These are phyloP conservation scores for Saccopteryx bilineata DNA, from an alignment of 2,113 vertebrate species.

Conservation along the genomic window DNA sequence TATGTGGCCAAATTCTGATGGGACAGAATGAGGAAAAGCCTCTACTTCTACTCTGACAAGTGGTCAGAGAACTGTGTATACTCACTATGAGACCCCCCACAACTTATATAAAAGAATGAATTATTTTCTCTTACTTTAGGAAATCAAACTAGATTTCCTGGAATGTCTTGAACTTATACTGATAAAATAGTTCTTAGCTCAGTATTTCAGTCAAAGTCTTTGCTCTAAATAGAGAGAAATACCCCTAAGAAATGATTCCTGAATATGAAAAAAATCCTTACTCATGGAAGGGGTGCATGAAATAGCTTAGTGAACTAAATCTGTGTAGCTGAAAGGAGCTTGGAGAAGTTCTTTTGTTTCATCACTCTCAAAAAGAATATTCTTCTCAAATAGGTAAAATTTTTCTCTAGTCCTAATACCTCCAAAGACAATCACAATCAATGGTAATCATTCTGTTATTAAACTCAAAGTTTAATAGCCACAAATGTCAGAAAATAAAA, in stretches of 20 bases:
- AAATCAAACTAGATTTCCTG: background rate
- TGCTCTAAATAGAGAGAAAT: background rate
- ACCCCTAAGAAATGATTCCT: background rate
- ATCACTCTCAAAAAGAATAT: background rate
- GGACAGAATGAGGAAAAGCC: background rate
- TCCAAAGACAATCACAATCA: background rate
- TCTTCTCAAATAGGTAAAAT: background rate
- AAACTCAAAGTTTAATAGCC: background rate
- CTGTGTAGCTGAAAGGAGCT: background rate
- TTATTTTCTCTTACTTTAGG: constrained; percentile 23
- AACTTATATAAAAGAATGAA: background rate
- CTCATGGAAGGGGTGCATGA: background rate
- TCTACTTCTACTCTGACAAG: background rate
- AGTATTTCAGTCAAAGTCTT: background rate
- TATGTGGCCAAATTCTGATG: background rate
- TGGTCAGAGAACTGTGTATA: background rate
- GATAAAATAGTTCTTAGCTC: background rate
- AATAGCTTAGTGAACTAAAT: background rate
- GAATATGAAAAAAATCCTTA: constrained; percentile 21
- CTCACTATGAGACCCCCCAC: too few species aligned
- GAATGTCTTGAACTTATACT: background rate
- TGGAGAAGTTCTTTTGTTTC: constrained; percentile 25
- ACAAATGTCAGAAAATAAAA: background rate
- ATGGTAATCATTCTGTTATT: background rate
- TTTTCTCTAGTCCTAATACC: constrained; percentile 23